phyloP scores from a whole-genome alignment of 2,113 vertebrate genomes.

The Pseudonaja textilis region DNA sequence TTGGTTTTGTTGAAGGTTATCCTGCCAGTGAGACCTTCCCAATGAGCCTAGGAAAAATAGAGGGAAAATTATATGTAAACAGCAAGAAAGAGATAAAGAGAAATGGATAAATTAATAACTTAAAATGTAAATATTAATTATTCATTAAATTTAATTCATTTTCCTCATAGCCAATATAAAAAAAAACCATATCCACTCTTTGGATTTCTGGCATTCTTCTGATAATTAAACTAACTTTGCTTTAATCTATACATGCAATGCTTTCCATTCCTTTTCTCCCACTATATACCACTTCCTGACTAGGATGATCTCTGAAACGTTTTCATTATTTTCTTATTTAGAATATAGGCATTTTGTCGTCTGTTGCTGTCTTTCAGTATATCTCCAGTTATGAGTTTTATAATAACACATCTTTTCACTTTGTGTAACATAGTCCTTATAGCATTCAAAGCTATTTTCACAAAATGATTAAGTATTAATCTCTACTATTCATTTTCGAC shows the following conservation, averaged over 20 bases:
- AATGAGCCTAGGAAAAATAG: constrained; percentile 82
- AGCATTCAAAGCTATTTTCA: not conserved
- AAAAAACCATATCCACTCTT: constrained; percentile 15
- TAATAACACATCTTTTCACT: not conserved
- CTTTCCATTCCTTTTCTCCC: not conserved
- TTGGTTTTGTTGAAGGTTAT: constrained; percentile 98
- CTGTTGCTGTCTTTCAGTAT: not conserved
- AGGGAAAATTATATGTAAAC: constrained; percentile 46
- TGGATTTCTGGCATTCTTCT: constrained; percentile 23
- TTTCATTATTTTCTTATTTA: not conserved
- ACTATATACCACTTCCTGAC: not conserved
- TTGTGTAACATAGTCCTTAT: not conserved
- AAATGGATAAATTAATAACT: constrained; percentile 40
- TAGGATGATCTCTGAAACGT: not conserved
- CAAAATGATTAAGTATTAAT: not conserved
- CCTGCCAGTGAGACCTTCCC: constrained; percentile 97
- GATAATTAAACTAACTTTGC: constrained; percentile 15
- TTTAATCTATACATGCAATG: constrained; percentile 4
- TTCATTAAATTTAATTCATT: constrained; percentile 54
- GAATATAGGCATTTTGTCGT: rapidly evolving
- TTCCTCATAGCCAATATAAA: constrained; percentile 26
- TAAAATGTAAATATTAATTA: constrained; percentile 46
- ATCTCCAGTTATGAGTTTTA: not conserved
- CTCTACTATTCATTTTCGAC: not conserved
- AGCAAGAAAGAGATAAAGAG: not conserved